Evolutionary conservation across 1,140 invertebrate species (phyloP).

Genomic region (Cyphomyrmex costatus): DNA sequence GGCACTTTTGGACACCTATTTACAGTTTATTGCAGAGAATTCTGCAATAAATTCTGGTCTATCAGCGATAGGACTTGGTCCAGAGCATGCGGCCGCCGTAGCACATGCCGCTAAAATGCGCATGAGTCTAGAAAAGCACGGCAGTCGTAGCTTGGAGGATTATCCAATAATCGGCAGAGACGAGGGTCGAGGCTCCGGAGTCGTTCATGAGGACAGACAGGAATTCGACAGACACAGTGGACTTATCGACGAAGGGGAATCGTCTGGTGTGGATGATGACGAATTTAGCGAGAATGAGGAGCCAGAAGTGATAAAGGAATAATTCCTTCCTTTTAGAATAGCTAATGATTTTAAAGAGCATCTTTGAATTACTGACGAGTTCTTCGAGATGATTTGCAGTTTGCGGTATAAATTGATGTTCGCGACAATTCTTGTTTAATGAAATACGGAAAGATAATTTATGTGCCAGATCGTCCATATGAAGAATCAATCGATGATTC

Average conservation of each 20-base stretch:
- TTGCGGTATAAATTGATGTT: background rate
- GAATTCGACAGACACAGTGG: slow-evolving; percentile 75
- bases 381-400: background rate
- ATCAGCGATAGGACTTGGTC: slow-evolving; percentile 86
- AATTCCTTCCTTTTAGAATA: slow-evolving; percentile 50
- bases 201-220: slow-evolving; percentile 81
- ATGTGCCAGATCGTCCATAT: background rate
- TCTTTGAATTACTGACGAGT: background rate
- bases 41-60: slow-evolving; percentile 92
- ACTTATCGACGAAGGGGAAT: slow-evolving; percentile 74
- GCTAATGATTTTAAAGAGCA: background rate
- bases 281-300: slow-evolving; percentile 85
- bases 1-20: slow-evolving; percentile 93
- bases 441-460: background rate
- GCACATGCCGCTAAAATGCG: slow-evolving; percentile 91
- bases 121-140: slow-evolving; percentile 88
- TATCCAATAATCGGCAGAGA: slow-evolving; percentile 84
- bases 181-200: slow-evolving; percentile 78
- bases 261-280: slow-evolving; percentile 82
- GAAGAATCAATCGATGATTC: slow-evolving; percentile 3
- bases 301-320: slow-evolving; percentile 82
- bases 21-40: slow-evolving; percentile 94
- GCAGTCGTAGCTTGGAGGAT: slow-evolving; percentile 79
- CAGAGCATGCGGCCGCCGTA: slow-evolving; percentile 87
- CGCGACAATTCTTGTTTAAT: background rate